Base-by-base conservation (phyloP, 2,113 vertebrate species). In the Micronycteris hirsuta region DNA sequence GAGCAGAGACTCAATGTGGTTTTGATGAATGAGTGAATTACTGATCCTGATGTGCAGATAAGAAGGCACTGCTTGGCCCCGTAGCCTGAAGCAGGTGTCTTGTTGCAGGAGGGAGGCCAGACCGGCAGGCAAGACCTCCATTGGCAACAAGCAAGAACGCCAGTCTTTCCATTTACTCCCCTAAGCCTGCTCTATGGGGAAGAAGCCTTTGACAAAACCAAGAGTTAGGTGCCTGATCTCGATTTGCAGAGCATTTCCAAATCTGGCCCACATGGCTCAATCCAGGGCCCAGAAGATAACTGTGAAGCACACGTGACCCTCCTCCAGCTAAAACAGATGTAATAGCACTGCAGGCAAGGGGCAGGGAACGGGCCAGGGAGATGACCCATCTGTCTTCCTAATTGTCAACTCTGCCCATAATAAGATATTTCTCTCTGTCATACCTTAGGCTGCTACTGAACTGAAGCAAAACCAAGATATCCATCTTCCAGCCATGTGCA, bases 341-440 rank as follows among this genome's bases (percentile, higher is more conserved):
- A 67, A 76, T 63, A 86, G 83, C n/a, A 45, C 7, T 38, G 68
- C 19, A 61, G 36, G 89, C 71, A 26, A 68, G 68, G 43, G 84
- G 73, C 43, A 73, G 83, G 33, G 14, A 85, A 89, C 22, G 63
- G 89, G 73, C 70, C 63, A 26, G 86, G 43, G 84, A 93, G 70
- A 92, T 54, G 73, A 38, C 41, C 83, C 91, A 96, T 94, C 52
- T 82, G 24, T 96, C 33, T n/a, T 70, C 70, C 89, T 86, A 92
- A 68, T 63, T 97, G 97, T 91, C 83, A 83, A 38, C 95, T 87
- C 86, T 36, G 17, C 63, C 81, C 73, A 49, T 76, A 87, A 5
- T 5, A 68, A 89, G 84, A 97, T 76, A 91, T 96, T 67, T 82
- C 96, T 95, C 89, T 76, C 87, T 73, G 58, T 92, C 94, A 87